A percentile compares a stretch with the other conserved stretches of the same genome.
Evolutionary conservation across 2,113 vertebrate species (phyloP).

Genomic region (Gymnogyps californianus): DNA sequence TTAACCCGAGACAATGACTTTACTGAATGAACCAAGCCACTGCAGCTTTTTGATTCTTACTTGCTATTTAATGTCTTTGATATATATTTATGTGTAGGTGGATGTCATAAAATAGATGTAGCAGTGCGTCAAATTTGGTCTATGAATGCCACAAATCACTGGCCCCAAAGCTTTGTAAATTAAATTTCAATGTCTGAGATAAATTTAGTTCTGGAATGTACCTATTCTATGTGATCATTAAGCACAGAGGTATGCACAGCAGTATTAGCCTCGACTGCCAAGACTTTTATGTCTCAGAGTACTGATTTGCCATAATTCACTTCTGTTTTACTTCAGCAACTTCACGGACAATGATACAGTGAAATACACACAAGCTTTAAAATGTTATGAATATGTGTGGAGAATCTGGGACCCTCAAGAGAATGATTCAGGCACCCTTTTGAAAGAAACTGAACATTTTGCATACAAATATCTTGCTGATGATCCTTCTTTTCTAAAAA

Average conservation of each 20-base stretch:
- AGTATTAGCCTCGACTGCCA: background rate
- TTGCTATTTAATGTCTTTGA: background rate
- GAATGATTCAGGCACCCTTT: background rate
- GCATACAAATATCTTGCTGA: background rate
- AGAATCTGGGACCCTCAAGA: constrained; percentile 4
- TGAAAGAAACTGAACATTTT: constrained; percentile 30
- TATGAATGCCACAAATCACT: background rate
- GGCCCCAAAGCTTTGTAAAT: background rate
- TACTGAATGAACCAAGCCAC: background rate
- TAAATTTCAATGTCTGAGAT: background rate
- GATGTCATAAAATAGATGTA: background rate
- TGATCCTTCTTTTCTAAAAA: constrained; percentile 7
- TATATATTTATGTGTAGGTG: background rate
- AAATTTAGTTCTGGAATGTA: background rate
- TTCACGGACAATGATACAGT: background rate
- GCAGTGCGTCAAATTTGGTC: background rate
- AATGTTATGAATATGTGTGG: background rate
- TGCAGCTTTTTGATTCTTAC: background rate
- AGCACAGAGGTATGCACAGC: background rate
- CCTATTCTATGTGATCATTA: background rate
- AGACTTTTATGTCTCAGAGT: background rate
- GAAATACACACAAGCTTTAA: background rate
- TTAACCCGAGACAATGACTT: background rate
- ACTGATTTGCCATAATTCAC: constrained; percentile 8
- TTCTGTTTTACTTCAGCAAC: background rate